phyloP scores from a whole-genome alignment of 2,888 invertebrate species.

The Mesoligia furuncula region DNA sequence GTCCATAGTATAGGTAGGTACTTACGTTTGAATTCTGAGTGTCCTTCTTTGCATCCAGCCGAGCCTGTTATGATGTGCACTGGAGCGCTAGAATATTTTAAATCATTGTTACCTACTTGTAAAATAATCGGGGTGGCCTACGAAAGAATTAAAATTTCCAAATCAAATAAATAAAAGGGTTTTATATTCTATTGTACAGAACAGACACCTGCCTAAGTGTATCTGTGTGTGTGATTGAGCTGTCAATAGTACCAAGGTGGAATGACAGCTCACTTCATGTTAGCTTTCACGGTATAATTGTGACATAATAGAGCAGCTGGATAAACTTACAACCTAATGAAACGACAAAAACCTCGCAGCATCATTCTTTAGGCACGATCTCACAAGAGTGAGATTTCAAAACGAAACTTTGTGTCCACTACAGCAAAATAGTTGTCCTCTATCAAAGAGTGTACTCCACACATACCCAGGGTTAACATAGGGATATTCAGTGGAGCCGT shows the following conservation, averaged over 20 bases:
- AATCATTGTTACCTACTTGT: background rate
- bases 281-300: background rate
- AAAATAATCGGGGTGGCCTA: background rate
- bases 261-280: background rate
- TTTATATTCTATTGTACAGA: too few species aligned
- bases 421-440: background rate
- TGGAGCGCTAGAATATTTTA: slow-evolving; percentile 93
- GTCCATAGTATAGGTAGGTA: slow-evolving; percentile 32
- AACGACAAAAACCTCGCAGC: background rate
- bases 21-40: slow-evolving; percentile 92
- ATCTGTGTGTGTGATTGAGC: too few species aligned
- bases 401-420: background rate
- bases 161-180: background rate
- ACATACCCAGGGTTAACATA: slow-evolving; percentile 89
- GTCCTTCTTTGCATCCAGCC: slow-evolving; percentile 90
- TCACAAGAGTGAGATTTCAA: background rate
- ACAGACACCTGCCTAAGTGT: too few species aligned
- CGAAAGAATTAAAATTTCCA: background rate
- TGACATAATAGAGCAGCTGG: background rate
- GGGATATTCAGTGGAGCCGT: slow-evolving; percentile 89
- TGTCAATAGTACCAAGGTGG: background rate
- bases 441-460: background rate
- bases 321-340: background rate
- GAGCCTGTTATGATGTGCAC: slow-evolving; percentile 93
- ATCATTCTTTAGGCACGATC: background rate